Conservation (phyloP, 2,888 invertebrate species). For the Cephalotes varians region DNA sequence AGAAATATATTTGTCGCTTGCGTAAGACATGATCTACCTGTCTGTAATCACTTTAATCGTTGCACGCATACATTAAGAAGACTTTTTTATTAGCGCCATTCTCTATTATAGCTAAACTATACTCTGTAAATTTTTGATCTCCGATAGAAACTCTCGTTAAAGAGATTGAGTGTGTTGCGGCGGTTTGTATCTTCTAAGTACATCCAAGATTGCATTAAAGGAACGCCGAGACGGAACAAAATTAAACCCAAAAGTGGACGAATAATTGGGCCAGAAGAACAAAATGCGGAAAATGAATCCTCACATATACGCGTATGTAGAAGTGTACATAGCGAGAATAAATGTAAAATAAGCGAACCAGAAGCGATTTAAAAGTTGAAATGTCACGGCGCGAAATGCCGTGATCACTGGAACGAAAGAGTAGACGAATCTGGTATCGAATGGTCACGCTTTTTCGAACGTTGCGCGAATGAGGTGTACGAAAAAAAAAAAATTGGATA, state of each 20-base stretch:
- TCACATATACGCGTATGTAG: constrained; percentile 28
- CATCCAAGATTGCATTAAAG: constrained; percentile 7
- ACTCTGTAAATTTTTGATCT: constrained; percentile 27
- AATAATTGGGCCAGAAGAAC: constrained; percentile 29
- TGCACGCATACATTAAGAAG: constrained; percentile 20
- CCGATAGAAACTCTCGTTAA: constrained; percentile 28
- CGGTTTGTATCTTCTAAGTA: constrained; percentile 17
- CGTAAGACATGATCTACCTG: constrained; percentile 17
- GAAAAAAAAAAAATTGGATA: constrained; percentile 4
- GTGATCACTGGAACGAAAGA: constrained; percentile 43
- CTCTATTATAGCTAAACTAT: constrained; percentile 41
- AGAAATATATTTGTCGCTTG: neutral
- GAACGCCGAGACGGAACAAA: neutral
- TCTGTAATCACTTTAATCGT: constrained; percentile 45
- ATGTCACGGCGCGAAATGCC: constrained; percentile 38
- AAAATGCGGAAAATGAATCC: constrained; percentile 7
- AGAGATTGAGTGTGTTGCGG: constrained; percentile 11
- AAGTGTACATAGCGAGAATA: constrained; percentile 62
- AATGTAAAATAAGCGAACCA: constrained; percentile 65
- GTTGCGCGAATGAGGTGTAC: constrained; percentile 24
- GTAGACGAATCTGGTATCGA: constrained; percentile 43
- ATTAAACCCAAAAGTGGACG: constrained; percentile 5
- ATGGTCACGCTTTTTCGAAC: constrained; percentile 34
- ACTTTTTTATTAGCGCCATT: constrained; percentile 22
- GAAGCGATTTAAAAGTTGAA: constrained; percentile 49